A percentile compares a stretch with the other conserved stretches of the same genome.
phyloP scores from a whole-genome alignment of 1,140 invertebrate genomes.

The Cyphomyrmex costatus region DNA sequence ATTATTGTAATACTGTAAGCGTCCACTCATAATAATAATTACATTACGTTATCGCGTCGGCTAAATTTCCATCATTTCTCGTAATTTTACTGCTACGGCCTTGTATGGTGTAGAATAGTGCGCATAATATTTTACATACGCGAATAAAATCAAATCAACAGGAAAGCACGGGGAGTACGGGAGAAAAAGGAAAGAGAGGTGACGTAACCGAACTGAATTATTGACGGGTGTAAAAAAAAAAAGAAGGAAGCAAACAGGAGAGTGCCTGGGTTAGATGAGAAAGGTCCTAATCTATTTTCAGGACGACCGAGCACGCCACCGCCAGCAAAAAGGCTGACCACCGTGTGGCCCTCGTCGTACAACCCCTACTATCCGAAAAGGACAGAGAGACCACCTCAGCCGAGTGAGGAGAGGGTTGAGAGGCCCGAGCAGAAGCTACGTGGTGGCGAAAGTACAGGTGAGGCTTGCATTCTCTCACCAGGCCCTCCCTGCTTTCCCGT shows the following conservation, averaged over 20 bases:
- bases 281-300: constrained; percentile 84
- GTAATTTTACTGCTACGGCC: constrained; percentile 14
- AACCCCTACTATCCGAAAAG: constrained; percentile 82
- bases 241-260: constrained; percentile 32
- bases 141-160: constrained; percentile 40
- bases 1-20: not conserved
- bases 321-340: constrained; percentile 81
- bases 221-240: constrained; percentile 25
- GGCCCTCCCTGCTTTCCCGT: constrained; percentile 67
- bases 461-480: constrained; percentile 78
- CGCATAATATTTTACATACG: constrained; percentile 37
- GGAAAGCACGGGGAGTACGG: not conserved
- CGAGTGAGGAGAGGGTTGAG: constrained; percentile 81
- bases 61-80: constrained; percentile 3
- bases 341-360: constrained; percentile 82
- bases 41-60: not conserved
- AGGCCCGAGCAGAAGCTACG: constrained; percentile 81
- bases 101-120: constrained; percentile 80
- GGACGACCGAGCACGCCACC: constrained; percentile 82
- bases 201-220: constrained; percentile 31
- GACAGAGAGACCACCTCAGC: constrained; percentile 81
- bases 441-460: constrained; percentile 82
- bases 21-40: not conserved
- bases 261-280: constrained; percentile 81
- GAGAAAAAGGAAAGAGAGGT: constrained; percentile 2